Percentiles rank a stretch among this genome's conserved stretches.
phyloP scores from a whole-genome alignment of 2,113 vertebrate genomes.

The Mastomys natalensis region DNA sequence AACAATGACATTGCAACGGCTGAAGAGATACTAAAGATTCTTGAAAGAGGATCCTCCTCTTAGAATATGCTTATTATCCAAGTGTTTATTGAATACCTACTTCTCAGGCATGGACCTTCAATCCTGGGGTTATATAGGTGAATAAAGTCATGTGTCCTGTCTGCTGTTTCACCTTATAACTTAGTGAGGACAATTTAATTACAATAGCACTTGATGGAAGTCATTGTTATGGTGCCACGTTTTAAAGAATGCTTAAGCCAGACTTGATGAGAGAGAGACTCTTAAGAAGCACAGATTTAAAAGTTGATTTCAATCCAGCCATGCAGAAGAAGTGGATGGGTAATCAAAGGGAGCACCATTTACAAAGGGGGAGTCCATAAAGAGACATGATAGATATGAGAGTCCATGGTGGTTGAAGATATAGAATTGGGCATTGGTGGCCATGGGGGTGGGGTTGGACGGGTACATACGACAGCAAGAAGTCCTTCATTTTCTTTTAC shows the following conservation, averaged over 20 bases:
- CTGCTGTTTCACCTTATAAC: background rate
- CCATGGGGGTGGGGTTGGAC: background rate
- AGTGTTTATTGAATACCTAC: background rate
- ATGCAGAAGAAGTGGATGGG: background rate
- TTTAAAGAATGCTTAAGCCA: constrained; percentile 8
- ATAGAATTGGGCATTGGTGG: background rate
- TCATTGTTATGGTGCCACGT: background rate
- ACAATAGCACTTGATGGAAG: background rate
- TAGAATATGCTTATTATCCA: background rate
- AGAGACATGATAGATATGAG: background rate
- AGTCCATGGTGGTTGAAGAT: background rate
- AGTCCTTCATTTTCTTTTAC: background rate
- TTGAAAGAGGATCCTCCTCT: background rate
- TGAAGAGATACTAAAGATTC: background rate
- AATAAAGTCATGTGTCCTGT: background rate
- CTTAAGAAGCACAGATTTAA: background rate
- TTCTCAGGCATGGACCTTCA: background rate
- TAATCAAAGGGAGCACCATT: background rate
- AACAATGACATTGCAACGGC: background rate
- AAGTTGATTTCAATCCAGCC: background rate
- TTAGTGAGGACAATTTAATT: background rate
- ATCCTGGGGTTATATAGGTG: background rate
- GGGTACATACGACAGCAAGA: background rate
- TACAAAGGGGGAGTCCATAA: background rate
- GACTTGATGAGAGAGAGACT: background rate